These are phyloP conservation scores for Tenebrosternarchus preto DNA, from an alignment of 2,113 vertebrate species.

Conservation along the genomic window DNA sequence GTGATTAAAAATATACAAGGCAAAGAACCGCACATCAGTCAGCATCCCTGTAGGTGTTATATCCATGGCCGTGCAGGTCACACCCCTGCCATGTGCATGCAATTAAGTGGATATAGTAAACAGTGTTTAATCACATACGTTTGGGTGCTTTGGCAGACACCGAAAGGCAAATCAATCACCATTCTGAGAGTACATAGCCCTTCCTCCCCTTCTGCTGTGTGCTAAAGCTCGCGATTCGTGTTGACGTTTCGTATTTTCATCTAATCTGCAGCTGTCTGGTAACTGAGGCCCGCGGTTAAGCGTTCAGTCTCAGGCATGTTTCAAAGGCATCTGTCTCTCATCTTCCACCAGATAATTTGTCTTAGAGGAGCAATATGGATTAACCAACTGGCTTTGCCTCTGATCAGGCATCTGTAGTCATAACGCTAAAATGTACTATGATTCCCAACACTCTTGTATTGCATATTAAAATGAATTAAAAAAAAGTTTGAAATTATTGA, in stretches of 20 bases:
- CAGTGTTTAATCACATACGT: slow-evolving; percentile 50
- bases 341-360: slow-evolving; percentile 39
- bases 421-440: not conserved
- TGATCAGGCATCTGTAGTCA: slow-evolving; percentile 28
- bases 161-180: slow-evolving; percentile 51
- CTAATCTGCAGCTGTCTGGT: slow-evolving; percentile 39
- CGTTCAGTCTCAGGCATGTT: slow-evolving; percentile 36
- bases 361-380: slow-evolving; percentile 50
- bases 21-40: slow-evolving; percentile 29
- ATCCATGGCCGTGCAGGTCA: slow-evolving; percentile 32
- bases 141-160: slow-evolving; percentile 38
- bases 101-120: slow-evolving; percentile 42
- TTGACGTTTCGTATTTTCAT: slow-evolving; percentile 38
- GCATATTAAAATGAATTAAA: too few relatives aligned
- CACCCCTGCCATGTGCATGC: slow-evolving; percentile 5
- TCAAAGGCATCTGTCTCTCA: slow-evolving; percentile 44
- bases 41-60: slow-evolving; percentile 35
- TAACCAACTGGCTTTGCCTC: slow-evolving; percentile 42
- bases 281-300: slow-evolving; percentile 30
- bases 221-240: slow-evolving; percentile 11
- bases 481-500: too few relatives aligned
- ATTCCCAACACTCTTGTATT: too few relatives aligned
- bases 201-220: not conserved
- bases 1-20: slow-evolving; percentile 27
- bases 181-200: slow-evolving; percentile 23